Conservation (phyloP, 2,797 vertebrate genomes). For the Betta splendens region DNA sequence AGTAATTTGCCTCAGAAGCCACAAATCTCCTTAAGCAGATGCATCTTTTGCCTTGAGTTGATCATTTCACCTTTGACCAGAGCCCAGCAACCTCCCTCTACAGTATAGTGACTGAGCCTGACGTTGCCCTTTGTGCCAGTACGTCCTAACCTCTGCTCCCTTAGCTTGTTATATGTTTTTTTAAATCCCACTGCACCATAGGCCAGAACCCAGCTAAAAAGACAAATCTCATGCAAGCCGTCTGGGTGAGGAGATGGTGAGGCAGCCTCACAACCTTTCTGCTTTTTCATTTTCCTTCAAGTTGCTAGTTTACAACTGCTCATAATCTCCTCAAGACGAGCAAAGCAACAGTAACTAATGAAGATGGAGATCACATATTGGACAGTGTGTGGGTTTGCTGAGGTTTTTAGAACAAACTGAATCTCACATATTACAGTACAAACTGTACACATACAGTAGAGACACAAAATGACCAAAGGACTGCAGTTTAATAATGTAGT, state of each 20-base stretch:
- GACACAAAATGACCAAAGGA: background rate
- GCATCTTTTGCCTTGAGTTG: conserved; percentile 9
- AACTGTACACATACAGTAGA: background rate
- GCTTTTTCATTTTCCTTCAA: background rate
- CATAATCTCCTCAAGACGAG: no score
- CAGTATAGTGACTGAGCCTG: conserved; percentile 21
- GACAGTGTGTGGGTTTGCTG: no score
- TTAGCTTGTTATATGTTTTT: conserved; percentile 56
- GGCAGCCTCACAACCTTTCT: background rate
- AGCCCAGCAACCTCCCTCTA: conserved; percentile 14
- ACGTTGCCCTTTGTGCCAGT: conserved; percentile 40
- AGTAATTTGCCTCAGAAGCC: background rate
- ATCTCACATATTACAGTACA: background rate
- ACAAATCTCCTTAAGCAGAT: conserved; percentile 21
- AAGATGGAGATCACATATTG: no score
- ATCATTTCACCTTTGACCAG: conserved; percentile 40
- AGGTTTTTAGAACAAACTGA: background rate
- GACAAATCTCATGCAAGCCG: conserved; percentile 54
- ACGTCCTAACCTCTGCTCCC: conserved; percentile 64
- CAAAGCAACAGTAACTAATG: no score
- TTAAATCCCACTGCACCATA: conserved; percentile 60
- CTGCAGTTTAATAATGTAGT: background rate
- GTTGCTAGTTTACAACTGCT: no score
- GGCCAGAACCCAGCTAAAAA: conserved; percentile 41
- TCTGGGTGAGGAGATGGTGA: conserved; percentile 44